Evolutionary conservation across 2,888 invertebrate genomes (phyloP), one percentile per base, ranked within the genome.

Genomic region (Drosophila testacea): DNA sequence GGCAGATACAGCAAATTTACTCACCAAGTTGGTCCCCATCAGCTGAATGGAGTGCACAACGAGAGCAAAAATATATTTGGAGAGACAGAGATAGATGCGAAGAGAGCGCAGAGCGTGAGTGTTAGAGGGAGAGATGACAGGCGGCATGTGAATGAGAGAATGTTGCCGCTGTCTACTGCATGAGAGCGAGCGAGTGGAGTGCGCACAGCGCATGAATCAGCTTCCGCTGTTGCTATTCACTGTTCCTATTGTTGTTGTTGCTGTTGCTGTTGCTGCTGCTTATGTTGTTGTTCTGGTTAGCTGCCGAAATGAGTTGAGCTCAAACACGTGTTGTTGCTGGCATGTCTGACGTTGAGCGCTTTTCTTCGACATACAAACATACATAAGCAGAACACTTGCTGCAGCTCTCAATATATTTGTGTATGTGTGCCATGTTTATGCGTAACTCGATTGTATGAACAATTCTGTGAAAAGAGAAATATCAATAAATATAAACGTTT

Each of bases 121-220:
- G 65, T 41, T 77, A 68, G 59, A 70, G 76, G 62, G 59, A 81
- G 68, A 67, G 61, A 55, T 46, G n/a, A 44, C 44, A 46, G 59
- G 46, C 22, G 22, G 22, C 22, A 22, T 22, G 22, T 22, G 22
- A 22, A 22, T 16, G 60, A 64, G 75, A 79, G 79, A 52, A 56
- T 65, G 32, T 51, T 54, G 57, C 34, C 27, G 38, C 52, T 28
- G 57, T 39, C 47, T 30, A 28, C 38, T 27, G 59, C 48, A 65
- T 46, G 68, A 55, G 79, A 76, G 70, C 50, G 41, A 70, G 60
- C 52, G 77, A 71, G 60, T 71, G 67, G 39, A 76, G 52, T 59
- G 68, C 60, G 46, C 65, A 71, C 62, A 76, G 83, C 82, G 82
- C 82, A 83, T 88, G 83, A 83, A 88, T 83, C 88, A 88, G 83